Base-by-base conservation (phyloP, 2,888 invertebrate genomes). In the Lagria hirta region DNA sequence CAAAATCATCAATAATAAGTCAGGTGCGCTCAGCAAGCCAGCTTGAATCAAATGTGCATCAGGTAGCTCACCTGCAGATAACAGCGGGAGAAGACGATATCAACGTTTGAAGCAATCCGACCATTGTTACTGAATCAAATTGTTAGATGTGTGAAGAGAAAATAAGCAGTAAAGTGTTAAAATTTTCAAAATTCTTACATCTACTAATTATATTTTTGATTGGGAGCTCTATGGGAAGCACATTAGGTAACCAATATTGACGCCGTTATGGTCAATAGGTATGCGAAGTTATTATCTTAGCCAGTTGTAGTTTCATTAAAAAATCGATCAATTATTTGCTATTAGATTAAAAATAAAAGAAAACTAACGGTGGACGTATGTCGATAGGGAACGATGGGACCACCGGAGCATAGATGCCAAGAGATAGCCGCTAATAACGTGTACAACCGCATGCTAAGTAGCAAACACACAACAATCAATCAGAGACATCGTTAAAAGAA, bases 341-440 rank as follows among this genome's bases (percentile, higher is more conserved):
- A 51, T 49, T 49, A 49, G 46, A 41, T 43, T 35, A 29, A 51
- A 46, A 48, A 45, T 33, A 41, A 46, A 46, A 29, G 37, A 46
- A 41, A 16, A 15, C 20, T 36, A 46, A 18, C 23, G 32, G 42
- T 32, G 27, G 37, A 37, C 32, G 38, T 18, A 34, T 28, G 43
- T 37, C 33, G 32, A 37, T 33, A 47, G 41, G 37, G 58, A 60
- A 51, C 54, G 60, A 64, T 65, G 60, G 65, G 67, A 65, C 67
- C 67, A 66, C 65, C 65, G 50, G 55, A 51, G 65, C 52, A 54
- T 51, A 58, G 65, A 65, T 66, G 61, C 59, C 58, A 51, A 58
- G 57, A 62, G 66, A 67, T 66, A 67, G 61, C 61, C 60, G 62
- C 65, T 67, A 67, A 66, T 67, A 67, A 64, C 61, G 61, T 62